phyloP scores from a whole-genome alignment of 2,113 vertebrate genomes.

The Actinemys pallida region DNA sequence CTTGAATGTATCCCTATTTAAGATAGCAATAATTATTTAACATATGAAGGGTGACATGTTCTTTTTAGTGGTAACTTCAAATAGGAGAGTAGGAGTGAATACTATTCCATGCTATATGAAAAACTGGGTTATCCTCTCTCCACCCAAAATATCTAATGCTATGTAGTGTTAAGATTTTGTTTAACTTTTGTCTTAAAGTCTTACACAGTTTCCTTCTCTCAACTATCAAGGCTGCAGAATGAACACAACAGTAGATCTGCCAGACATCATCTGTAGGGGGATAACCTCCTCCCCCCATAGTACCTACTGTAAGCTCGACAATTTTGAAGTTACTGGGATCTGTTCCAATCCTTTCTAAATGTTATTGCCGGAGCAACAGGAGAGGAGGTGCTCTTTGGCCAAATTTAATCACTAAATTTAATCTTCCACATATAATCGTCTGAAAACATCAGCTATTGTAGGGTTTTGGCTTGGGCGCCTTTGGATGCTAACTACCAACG shows the following conservation, averaged over 20 bases:
- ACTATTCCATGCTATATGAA: neutral
- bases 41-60: neutral
- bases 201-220: slow-evolving; percentile 60
- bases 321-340: slow-evolving; percentile 58
- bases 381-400: slow-evolving; percentile 49
- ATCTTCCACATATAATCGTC: slow-evolving; percentile 62
- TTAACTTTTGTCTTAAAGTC: slow-evolving; percentile 28
- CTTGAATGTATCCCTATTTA: neutral
- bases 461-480: slow-evolving; percentile 42
- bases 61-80: neutral
- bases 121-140: slow-evolving; percentile 36
- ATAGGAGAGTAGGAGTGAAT: neutral
- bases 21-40: slow-evolving; percentile 26
- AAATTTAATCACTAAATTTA: slow-evolving; percentile 67
- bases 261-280: slow-evolving; percentile 51
- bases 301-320: slow-evolving; percentile 49
- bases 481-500: slow-evolving; percentile 45
- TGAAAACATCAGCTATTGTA: slow-evolving; percentile 21
- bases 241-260: slow-evolving; percentile 51
- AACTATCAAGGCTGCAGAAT: slow-evolving; percentile 60
- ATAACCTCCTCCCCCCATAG: slow-evolving; percentile 56
- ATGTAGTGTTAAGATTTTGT: slow-evolving; percentile 39
- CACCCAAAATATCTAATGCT: slow-evolving; percentile 7
- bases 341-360: slow-evolving; percentile 65
- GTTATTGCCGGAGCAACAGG: slow-evolving; percentile 45